Base-by-base conservation (phyloP, 92 coral and sea anemone genomes). In the Porites rus region DNA sequence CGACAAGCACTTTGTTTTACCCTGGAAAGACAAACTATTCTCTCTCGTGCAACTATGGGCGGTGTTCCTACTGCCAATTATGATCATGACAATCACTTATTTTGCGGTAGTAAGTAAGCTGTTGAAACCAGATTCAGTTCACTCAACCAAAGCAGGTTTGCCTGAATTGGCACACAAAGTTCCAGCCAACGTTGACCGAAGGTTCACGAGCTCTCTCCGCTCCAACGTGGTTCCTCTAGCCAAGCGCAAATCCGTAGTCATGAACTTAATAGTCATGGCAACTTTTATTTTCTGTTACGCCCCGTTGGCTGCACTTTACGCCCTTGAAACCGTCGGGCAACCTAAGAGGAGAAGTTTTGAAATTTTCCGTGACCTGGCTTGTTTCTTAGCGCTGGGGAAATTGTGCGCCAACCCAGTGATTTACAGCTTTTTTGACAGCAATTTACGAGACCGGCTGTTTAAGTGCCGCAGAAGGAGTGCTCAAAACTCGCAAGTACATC, bases 191-290 rank as follows among this genome's bases (percentile, higher is more conserved):
- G 76, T 85, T 18, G 95, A 94, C 63, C 93, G 90, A 18, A 84
- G 94, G 60, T 87, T 93, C 78, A 93, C 94, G 7, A 82, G 96
- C n/a, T 90, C 90, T 19, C 83, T 94, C 67, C 94, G 90, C 58
- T 89, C 98, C 51, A 96, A 97, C 75, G 89, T 90, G 16, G 98
- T 97, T 4, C 99, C 99, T 4, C 80, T 97, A 10, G 96, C 99
- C 50, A 97, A 97, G 80, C 97, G 98, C 69, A 92, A 96, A 46
- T 94, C 99, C 22, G 93, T 97, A 18, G 98, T 95, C 50, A 97
- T 97, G 99, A 97, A 97, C 87, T 82, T 97, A 25, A 95, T 97
- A 13, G 99, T 97, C 59, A 95, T 94, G 94, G 94, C 96, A 10
- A 75, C 97, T 54, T 97, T 93, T 64, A 75, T 97, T 46, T 95